These are phyloP conservation scores for Epinephelus cyanopodus DNA, from an alignment of 2,113 vertebrate species.

Conservation along the genomic window DNA sequence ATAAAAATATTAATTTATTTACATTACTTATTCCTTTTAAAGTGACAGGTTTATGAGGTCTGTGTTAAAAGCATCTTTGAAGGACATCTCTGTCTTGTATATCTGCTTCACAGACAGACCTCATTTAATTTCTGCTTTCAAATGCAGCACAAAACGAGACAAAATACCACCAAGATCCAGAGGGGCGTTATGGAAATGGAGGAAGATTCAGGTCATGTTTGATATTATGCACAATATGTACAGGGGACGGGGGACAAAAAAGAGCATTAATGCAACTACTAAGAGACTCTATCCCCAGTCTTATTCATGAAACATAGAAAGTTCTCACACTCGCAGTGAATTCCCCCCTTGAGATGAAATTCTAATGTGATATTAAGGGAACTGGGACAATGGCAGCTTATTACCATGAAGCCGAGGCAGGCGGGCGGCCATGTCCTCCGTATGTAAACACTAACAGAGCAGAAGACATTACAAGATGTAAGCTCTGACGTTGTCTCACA, in stretches of 20 bases:
- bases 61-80: conserved; percentile 9
- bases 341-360: conserved; percentile 75
- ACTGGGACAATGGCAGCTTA: conserved; percentile 72
- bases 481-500: conserved; percentile 16
- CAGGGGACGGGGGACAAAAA: conserved; percentile 40
- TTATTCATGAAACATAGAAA: conserved; percentile 77
- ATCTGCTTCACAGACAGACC: conserved; percentile 35
- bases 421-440: conserved; percentile 33
- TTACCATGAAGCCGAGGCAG: conserved; percentile 57
- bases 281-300: conserved; percentile 46
- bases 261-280: conserved; percentile 57
- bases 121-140: conserved; percentile 59
- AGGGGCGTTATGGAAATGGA: conserved; percentile 69
- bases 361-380: conserved; percentile 83
- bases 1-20: neutral
- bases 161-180: conserved; percentile 74
- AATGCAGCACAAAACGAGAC: conserved; percentile 64
- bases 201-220: conserved; percentile 76
- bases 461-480: conserved; percentile 38
- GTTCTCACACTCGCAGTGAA: conserved; percentile 61
- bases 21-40: neutral
- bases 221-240: conserved; percentile 74
- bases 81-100: conserved; percentile 6
- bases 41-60: neutral
- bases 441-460: conserved; percentile 46